Base-by-base conservation (phyloP, 2,797 vertebrate genomes). In the Sebastes steindachneri region DNA sequence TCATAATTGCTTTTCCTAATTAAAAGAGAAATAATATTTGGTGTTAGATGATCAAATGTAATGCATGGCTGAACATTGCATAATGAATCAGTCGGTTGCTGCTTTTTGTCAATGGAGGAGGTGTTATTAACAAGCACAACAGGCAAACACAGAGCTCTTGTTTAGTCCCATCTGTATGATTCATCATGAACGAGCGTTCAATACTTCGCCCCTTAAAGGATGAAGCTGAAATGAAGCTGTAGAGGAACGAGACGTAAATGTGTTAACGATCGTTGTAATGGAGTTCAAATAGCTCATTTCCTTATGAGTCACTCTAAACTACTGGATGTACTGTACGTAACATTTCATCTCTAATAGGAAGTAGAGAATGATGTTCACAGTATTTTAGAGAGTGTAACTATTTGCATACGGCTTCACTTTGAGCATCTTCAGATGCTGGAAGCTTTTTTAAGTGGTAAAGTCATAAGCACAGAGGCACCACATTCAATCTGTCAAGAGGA, bases 1-100 rank as follows among this genome's bases (percentile, higher is more conserved):
- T 85, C 73, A 79, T 89, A 84, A 93, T 84, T 85, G 66, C 82
- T 86, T 90, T 86, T 79, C 54, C 63, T 89, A 80, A 90, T 91
- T 90, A 90, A 89, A 89, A 80, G 28, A 86, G 33, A 87, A 90
- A 86, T 57, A 59, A 73, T 23, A 81, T 86, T 82, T 54, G 12
- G n/a, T 66, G 65, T 79, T 77, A 59, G 75, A 89, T 82, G 79
- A 92, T 89, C 84, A 89, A 74, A 82, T 71, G 53, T 51, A 75
- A 81, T 26, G 65, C 83, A 77, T 75, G 79, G 80, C 75, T 88
- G 87, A 82, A 29, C 80, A 64, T 2, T 82, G 79, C 63, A 74
- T 86, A 80, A 79, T 76, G 62, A 73, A 68, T 71, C 81, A 54
- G 31, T 82, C 48, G 29, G 65, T 73, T 72, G 41, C 48, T 73